Conservation (phyloP, 2,888 invertebrate genomes). For the Hemithea aestivaria region DNA sequence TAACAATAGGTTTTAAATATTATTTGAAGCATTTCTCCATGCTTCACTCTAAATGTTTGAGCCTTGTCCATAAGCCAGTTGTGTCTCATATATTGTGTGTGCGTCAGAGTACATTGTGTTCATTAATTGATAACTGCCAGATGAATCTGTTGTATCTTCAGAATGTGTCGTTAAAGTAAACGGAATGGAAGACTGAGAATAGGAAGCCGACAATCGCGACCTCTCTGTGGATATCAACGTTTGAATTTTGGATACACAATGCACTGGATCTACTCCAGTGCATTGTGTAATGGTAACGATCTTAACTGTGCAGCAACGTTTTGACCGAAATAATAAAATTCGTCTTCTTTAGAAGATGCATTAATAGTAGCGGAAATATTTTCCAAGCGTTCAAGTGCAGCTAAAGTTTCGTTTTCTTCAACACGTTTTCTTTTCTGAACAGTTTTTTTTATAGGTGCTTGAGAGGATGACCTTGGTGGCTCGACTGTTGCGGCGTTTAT, state of each 20-base stretch:
- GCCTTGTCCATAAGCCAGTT: neutral
- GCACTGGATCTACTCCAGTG: constrained; percentile 2
- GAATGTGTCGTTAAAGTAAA: neutral
- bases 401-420: constrained; percentile 1
- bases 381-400: constrained; percentile 3
- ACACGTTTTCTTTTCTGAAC: constrained; percentile 1
- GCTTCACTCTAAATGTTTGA: constrained; percentile 1
- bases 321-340: constrained; percentile 12
- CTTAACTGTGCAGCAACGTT: constrained; percentile 12
- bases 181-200: constrained; percentile 2
- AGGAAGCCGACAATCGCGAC: constrained; percentile 1
- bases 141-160: constrained; percentile 1
- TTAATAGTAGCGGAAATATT: constrained; percentile 3
- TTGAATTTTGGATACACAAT: constrained; percentile 4
- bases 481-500: constrained; percentile 1
- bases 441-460: neutral
- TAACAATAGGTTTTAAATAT: too few relatives aligned
- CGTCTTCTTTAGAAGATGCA: constrained; percentile 1
- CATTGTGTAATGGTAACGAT: constrained; percentile 6
- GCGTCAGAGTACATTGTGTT: neutral
- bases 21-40: constrained; percentile 1
- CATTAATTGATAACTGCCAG: neutral
- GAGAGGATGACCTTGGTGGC: neutral
- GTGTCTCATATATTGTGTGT: too few relatives aligned
- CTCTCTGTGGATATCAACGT: constrained; percentile 1